Base-by-base conservation (phyloP, 2,113 vertebrate species). In the Seriola dumerili region DNA sequence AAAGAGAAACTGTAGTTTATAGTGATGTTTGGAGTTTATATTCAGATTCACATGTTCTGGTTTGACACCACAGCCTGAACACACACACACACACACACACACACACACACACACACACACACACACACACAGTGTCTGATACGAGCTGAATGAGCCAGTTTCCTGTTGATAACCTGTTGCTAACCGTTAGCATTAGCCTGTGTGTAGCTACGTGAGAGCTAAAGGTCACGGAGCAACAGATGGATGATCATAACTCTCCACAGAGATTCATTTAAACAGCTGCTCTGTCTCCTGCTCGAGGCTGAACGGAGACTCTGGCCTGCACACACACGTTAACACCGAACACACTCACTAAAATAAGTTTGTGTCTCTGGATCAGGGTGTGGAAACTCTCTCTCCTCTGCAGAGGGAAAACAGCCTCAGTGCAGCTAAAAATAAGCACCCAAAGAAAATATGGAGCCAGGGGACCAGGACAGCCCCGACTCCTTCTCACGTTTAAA, bases 221-320 rank as follows among this genome's bases (percentile, higher is more conserved):
- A 13, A 76, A 76, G 65, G 50, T 50, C 72, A 55, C n/a, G 42
- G 54, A 29, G 62, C 29, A n/a, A 48, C 10, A 55, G 12, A 64
- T 59, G 13, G 32, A 19, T 17, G 29, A 36, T 46, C 16, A 52
- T 38, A 38, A 59, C 38, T n/a, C 21, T 42, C 17, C 79, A 70
- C 36, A 46, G 14, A 29, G 29, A 29, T 29, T 29, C 29, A 29
- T 7, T 65, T 5, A 4, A 63, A 36, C 50, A 54, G 12, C 17
- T 54, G 50, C 16, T 48, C 16, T 48, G 16, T 14, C 44, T 46
- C 13, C 44, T 14, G 1, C 14, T 48, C 46, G 4, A 48, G 46
- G 46, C 46, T 48, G 46, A 48, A 48, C 5, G 4, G 4, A 48
- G 16, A 48, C 46, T 3, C 46, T 17, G 4, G 3, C 44, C 44